phyloP scores from a whole-genome alignment of 2,113 vertebrate genomes.

The Gavia stellata region DNA sequence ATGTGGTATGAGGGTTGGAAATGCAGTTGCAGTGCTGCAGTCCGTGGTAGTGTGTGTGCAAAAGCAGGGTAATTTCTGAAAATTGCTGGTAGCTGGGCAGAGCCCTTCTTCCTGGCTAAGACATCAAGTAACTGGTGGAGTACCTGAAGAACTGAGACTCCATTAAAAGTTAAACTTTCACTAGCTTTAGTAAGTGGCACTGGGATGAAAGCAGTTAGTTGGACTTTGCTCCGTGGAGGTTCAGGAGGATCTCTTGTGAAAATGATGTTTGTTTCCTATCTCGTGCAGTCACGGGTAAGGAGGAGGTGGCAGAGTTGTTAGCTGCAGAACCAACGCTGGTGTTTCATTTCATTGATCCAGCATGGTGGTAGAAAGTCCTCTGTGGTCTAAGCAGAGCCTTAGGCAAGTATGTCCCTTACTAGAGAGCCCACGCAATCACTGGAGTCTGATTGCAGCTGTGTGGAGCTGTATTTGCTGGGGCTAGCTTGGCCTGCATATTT shows the following conservation, averaged over 20 bases:
- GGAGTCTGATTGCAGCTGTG: too few relatives aligned
- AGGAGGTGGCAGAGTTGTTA: not conserved
- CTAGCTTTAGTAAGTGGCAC: not conserved
- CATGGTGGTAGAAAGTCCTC: not conserved
- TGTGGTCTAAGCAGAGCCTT: not conserved
- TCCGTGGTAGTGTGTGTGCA: not conserved
- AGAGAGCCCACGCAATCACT: fast-evolving
- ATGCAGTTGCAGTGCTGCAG: not conserved
- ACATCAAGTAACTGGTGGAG: not conserved
- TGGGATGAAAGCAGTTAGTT: not conserved
- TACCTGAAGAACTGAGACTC: not conserved
- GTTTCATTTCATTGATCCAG: not conserved
- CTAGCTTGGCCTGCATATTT: not conserved
- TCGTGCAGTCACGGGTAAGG: fast-evolving
- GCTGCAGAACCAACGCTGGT: not conserved
- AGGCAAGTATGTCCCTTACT: fast-evolving
- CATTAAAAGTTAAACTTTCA: not conserved
- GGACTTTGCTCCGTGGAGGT: not conserved
- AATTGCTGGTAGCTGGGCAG: not conserved
- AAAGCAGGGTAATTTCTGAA: not conserved
- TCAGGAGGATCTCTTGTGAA: not conserved
- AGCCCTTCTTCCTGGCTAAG: not conserved
- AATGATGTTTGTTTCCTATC: not conserved
- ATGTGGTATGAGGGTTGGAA: not conserved
- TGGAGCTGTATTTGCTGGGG: not conserved